These are phyloP conservation scores for Neoniphon sammara DNA, from an alignment of 2,797 vertebrate species.

Conservation along the genomic window DNA sequence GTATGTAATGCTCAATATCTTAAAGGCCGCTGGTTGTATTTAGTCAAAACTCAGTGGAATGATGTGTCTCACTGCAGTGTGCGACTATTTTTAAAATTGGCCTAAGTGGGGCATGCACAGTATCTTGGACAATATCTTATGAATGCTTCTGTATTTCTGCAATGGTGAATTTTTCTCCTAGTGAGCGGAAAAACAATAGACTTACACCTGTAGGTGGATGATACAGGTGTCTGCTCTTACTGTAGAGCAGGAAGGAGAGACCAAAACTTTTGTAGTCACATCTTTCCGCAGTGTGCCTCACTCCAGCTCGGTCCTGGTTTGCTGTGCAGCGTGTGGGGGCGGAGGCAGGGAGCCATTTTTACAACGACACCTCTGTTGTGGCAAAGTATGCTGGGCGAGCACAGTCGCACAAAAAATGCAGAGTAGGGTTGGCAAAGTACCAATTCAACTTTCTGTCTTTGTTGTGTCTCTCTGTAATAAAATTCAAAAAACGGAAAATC, in stretches of 20 bases:
- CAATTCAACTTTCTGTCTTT: constrained; percentile 51
- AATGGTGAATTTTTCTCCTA: not conserved
- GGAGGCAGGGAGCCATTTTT: constrained; percentile 55
- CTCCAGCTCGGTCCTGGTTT: constrained; percentile 52
- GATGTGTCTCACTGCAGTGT: too few species aligned
- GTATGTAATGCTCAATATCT: too few species aligned
- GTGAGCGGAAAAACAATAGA: too few species aligned
- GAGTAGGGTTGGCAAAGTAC: constrained; percentile 32
- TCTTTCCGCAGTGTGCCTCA: constrained; percentile 41
- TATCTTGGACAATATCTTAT: too few species aligned
- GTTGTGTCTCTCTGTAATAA: constrained; percentile 37
- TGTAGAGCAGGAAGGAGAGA: constrained; percentile 21
- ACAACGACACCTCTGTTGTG: constrained; percentile 42
- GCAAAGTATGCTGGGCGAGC: constrained; percentile 35
- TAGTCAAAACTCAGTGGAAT: too few species aligned
- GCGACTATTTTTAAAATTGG: too few species aligned
- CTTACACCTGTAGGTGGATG: not conserved
- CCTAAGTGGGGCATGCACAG: too few species aligned
- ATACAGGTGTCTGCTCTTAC: constrained; percentile 6
- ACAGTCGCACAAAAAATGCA: constrained; percentile 34
- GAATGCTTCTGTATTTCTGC: not conserved
- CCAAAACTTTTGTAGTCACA: constrained; percentile 42
- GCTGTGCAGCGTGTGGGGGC: constrained; percentile 58
- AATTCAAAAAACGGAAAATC: constrained; percentile 56
- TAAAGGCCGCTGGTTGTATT: too few species aligned